A percentile compares a stretch with the other conserved stretches of the same genome.
These are phyloP conservation scores for Pseudorhiza aurosa DNA, from an alignment of 30 jellyfish, hydroid and myxozoan species.

Conservation along the genomic window DNA sequence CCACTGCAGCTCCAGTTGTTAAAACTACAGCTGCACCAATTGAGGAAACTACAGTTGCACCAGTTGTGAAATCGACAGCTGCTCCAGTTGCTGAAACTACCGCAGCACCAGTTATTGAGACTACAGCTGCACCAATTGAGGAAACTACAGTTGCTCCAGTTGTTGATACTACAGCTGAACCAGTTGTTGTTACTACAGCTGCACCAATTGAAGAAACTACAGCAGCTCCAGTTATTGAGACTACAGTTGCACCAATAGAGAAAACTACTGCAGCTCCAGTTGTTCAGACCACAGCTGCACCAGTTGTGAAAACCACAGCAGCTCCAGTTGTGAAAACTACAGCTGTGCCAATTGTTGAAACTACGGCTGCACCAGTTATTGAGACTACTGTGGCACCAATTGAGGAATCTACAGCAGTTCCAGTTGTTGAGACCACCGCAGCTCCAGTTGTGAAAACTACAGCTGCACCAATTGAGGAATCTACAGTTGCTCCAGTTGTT, in stretches of 20 bases:
- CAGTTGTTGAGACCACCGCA: background rate
- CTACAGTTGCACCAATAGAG: conserved; percentile 1
- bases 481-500: conserved; percentile 6
- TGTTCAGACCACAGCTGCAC: conserved; percentile 31
- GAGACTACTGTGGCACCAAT: conserved; percentile 29
- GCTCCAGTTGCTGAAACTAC: conserved; percentile 7
- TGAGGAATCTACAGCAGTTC: conserved; percentile 36
- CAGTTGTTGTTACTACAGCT: conserved; percentile 32
- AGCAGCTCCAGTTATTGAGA: conserved; percentile 27
- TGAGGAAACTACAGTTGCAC: conserved; percentile 9
- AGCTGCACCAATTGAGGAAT: conserved; percentile 19
- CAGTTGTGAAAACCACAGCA: conserved; percentile 18
- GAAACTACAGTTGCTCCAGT: conserved; percentile 15
- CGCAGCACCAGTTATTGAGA: conserved; percentile 38
- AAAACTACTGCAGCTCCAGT: conserved; percentile 26
- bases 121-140: conserved; percentile 28
- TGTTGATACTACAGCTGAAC: conserved; percentile 12
- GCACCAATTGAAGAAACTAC: conserved; percentile 22
- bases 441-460: conserved; percentile 20
- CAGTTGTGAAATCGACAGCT: conserved; percentile 32
- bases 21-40: background rate
- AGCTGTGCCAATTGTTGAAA: conserved; percentile 19
- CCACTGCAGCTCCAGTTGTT: conserved; percentile 13
- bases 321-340: conserved; percentile 5
- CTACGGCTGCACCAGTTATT: conserved; percentile 24